Evolutionary conservation across 2,888 invertebrate species (phyloP).

Genomic region (Brenthis daphne): DNA sequence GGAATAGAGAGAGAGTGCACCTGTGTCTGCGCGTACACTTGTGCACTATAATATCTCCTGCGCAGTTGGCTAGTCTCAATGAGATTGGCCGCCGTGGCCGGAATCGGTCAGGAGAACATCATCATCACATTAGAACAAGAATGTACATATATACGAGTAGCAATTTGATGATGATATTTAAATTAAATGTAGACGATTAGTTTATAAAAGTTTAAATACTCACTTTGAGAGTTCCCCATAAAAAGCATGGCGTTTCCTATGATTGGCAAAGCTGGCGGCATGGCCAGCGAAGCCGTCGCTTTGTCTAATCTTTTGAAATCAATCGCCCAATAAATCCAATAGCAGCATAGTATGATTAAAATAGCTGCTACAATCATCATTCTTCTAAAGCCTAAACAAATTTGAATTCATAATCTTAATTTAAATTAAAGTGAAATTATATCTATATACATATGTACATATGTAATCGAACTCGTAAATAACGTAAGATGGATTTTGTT

Average conservation of each 20-base stretch:
- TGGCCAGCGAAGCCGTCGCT: conserved; percentile 55
- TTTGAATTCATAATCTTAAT: not conserved
- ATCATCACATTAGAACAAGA: too few relatives aligned
- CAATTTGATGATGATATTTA: too few relatives aligned
- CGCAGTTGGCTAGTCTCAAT: too few relatives aligned
- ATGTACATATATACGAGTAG: too few relatives aligned
- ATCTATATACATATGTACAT: too few relatives aligned
- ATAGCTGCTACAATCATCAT: conserved; percentile 58
- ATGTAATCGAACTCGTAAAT: too few relatives aligned
- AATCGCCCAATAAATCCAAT: conserved; percentile 53
- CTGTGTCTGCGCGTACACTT: too few relatives aligned
- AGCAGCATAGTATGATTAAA: conserved; percentile 44
- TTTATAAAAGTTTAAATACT: conserved; percentile 34
- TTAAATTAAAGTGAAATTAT: not conserved
- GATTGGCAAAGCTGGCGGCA: conserved; percentile 55
- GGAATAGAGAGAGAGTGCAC: too few relatives aligned
- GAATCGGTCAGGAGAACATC: too few relatives aligned
- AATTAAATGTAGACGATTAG: not conserved
- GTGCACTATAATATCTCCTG: too few relatives aligned
- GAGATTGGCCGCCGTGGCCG: too few relatives aligned
- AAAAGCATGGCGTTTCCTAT: conserved; percentile 66
- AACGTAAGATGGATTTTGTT: too few relatives aligned
- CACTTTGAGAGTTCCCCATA: conserved; percentile 63
- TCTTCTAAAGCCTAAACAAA: conserved; percentile 10
- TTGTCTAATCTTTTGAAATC: conserved; percentile 51